These are phyloP conservation scores for Aldrovandia affinis DNA, from an alignment of 2,797 vertebrate genomes.

Conservation along the genomic window DNA sequence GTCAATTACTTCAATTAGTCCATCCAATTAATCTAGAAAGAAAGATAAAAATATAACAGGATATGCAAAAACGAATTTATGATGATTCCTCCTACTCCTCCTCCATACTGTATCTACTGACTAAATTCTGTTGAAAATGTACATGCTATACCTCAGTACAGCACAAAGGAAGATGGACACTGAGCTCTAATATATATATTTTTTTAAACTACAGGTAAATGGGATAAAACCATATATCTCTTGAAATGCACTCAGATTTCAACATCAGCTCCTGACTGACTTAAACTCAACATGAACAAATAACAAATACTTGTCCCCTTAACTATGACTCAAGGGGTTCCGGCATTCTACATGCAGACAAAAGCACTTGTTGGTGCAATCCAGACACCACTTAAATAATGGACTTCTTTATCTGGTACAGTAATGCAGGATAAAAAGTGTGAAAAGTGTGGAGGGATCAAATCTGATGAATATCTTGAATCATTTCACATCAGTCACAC, in stretches of 20 bases:
- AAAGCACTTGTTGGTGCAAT: not conserved
- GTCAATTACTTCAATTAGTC: not conserved
- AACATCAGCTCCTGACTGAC: not conserved
- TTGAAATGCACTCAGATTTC: not conserved
- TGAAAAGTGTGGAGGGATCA: conserved; percentile 59
- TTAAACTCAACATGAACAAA: not conserved
- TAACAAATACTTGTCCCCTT: not conserved
- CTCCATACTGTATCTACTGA: not conserved
- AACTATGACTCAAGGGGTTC: not conserved
- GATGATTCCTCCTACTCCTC: no score
- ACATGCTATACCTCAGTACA: not conserved
- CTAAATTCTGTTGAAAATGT: not conserved
- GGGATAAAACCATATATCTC: not conserved
- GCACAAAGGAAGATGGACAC: not conserved
- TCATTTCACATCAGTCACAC: conserved; percentile 51
- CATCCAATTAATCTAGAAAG: no score
- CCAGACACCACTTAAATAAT: not conserved
- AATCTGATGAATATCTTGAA: conserved; percentile 55
- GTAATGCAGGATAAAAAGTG: conserved; percentile 61
- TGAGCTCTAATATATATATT: no score
- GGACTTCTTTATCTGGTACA: not conserved
- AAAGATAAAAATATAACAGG: no score
- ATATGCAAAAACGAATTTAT: not conserved
- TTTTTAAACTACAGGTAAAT: not conserved
- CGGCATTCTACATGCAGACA: not conserved